Base-by-base conservation (phyloP, 2,797 vertebrate species). In the Rhinogobio ventralis region DNA sequence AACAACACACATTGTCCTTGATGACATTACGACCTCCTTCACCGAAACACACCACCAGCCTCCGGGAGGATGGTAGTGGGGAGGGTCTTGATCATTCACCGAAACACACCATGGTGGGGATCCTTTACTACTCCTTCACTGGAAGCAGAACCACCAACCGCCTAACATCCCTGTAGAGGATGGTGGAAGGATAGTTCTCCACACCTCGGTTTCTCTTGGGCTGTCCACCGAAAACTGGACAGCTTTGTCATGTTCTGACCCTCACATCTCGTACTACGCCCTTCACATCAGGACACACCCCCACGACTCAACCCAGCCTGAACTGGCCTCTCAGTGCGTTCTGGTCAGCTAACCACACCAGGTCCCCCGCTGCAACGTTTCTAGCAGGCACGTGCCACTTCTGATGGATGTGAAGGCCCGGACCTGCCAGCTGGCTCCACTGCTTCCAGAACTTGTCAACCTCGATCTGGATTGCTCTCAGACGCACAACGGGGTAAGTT, bases 101-200 rank as follows among this genome's bases (percentile, higher is more conserved):
- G 30, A 75, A 75, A 75, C 30, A 57, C 51, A 76, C 53, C 74
- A 76, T 76, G 74, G 51, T 76, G 74, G 74, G 74, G 51, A 77
- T 60, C 14, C 10, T 42, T 62, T 25, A 77, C 14, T 77, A 36
- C 14, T 77, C 75, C 7, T 77, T 23, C 23, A 60, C 75, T 25
- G 75, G 36, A 77, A 77, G 75, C 75, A 77, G 33, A 62, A 77
- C 75, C 33, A 77, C 75, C 55, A 77, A 28, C 36, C 75, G 62
- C 36, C 75, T 60, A 25, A 76, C 23, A 13, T 76, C 74, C 53
- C 74, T 60, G 3, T 76, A 33, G 74, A 76, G 30, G 33, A 17
- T 57, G 74, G 51, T 76, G 74, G 20, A 76, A 3, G 74, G 74
- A 39, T 60, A 77, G 23, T 60, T 77, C 23, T 45, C 53, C 23